Conservation (phyloP, 2,113 vertebrate species). For the Podarcis raffonei region DNA sequence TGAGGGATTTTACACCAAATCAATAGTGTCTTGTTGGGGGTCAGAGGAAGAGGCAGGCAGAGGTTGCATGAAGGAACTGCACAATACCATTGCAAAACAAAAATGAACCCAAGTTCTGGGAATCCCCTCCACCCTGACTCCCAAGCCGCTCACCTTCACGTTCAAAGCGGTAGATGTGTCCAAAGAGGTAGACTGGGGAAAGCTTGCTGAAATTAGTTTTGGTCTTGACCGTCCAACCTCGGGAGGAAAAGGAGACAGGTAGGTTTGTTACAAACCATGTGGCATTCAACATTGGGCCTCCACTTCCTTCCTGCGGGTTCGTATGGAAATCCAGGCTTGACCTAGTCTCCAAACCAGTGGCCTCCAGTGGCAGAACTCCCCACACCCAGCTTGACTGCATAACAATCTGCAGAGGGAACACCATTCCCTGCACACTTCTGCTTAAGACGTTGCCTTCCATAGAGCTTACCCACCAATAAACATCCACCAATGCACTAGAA, state of each 20-base stretch:
- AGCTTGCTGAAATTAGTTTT: conserved; percentile 88
- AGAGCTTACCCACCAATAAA: not conserved
- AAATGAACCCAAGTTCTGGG: not conserved
- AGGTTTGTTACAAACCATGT: not conserved
- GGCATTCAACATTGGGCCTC: not conserved
- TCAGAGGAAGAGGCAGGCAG: too few relatives aligned
- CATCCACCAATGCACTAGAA: not conserved
- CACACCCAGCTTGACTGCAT: not conserved
- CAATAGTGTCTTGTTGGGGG: not conserved
- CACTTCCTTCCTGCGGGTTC: not conserved
- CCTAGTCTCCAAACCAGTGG: not conserved
- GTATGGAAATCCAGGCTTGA: too few relatives aligned
- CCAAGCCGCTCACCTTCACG: conserved; percentile 79
- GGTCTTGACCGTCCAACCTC: conserved; percentile 91
- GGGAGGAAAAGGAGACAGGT: not conserved
- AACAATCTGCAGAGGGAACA: not conserved
- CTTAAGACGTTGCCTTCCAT: not conserved
- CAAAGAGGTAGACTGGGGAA: conserved; percentile 82
- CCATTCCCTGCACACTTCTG: not conserved
- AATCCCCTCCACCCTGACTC: not conserved
- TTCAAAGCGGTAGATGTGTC: conserved; percentile 82
- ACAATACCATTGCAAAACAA: not conserved
- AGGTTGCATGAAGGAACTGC: not conserved
- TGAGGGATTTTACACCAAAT: not conserved
- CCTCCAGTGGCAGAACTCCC: not conserved